These are phyloP conservation scores for Campylorhamphus procurvoides DNA, from an alignment of 2,113 vertebrate species.

Conservation along the genomic window DNA sequence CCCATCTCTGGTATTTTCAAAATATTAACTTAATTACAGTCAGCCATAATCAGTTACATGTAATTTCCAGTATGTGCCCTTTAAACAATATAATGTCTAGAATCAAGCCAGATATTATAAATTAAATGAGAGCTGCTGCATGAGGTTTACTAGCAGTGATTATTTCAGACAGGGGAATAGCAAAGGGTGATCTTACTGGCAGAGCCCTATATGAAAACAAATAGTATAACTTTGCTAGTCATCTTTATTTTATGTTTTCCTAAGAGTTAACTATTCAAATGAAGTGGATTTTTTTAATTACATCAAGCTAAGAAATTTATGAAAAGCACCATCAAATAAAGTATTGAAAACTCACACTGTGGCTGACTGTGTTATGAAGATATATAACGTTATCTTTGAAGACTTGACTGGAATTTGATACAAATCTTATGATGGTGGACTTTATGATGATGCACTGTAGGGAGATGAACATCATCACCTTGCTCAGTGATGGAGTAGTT, in stretches of 20 bases:
- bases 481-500: neutral
- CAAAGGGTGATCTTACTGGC: neutral
- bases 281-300: neutral
- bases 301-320: neutral
- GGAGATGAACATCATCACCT: neutral
- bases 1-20: neutral
- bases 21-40: slow-evolving; percentile 29
- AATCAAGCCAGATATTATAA: neutral
- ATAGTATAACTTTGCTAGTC: neutral
- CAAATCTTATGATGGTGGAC: neutral
- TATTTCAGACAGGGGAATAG: neutral
- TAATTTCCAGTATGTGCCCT: slow-evolving; percentile 3
- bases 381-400: neutral
- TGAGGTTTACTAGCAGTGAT: neutral
- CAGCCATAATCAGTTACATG: neutral
- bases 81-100: neutral
- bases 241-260: neutral
- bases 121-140: neutral
- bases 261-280: neutral
- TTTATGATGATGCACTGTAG: neutral
- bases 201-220: neutral
- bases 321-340: neutral
- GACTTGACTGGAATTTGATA: neutral
- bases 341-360: neutral
- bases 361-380: neutral